A percentile compares a stretch with the other conserved stretches of the same genome.
phyloP scores from a whole-genome alignment of 2,113 vertebrate genomes.

The Haplotaxodon microlepis region DNA sequence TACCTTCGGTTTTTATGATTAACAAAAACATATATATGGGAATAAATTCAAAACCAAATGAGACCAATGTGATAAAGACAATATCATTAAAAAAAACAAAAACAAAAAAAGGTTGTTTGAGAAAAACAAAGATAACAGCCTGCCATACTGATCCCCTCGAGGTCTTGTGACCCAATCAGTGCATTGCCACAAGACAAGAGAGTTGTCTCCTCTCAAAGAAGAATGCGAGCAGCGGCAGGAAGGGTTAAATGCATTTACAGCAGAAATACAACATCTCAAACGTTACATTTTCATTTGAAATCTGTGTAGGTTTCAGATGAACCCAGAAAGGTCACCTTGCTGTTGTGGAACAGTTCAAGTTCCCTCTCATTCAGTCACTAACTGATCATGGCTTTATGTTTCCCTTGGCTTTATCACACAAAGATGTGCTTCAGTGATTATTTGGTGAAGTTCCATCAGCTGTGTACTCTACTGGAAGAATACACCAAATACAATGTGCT shows the following conservation, averaged over 20 bases:
- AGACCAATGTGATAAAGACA: background rate
- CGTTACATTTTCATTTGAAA: background rate
- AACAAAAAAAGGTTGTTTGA: background rate
- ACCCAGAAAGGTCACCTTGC: background rate
- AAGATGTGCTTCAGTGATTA: constrained; percentile 54
- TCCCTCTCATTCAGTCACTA: background rate
- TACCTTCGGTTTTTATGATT: background rate
- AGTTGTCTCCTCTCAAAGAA: background rate
- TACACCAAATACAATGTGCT: background rate
- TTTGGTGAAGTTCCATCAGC: constrained; percentile 19
- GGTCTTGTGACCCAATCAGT: background rate
- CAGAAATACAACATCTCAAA: background rate
- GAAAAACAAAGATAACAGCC: background rate
- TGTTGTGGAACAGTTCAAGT: background rate
- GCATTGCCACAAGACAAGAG: background rate
- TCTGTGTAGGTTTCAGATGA: background rate
- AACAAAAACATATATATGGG: background rate
- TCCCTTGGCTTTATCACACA: constrained; percentile 56
- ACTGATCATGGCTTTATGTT: constrained; percentile 57
- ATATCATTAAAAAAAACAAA: rapidly evolving
- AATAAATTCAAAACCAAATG: background rate
- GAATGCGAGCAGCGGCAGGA: background rate
- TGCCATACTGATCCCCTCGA: background rate
- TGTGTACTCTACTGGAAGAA: background rate
- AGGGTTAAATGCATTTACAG: background rate